A percentile compares a stretch with the other conserved stretches of the same genome.
These are phyloP conservation scores for Anastrepha ludens DNA, from an alignment of 1,140 invertebrate genomes.

Conservation along the genomic window DNA sequence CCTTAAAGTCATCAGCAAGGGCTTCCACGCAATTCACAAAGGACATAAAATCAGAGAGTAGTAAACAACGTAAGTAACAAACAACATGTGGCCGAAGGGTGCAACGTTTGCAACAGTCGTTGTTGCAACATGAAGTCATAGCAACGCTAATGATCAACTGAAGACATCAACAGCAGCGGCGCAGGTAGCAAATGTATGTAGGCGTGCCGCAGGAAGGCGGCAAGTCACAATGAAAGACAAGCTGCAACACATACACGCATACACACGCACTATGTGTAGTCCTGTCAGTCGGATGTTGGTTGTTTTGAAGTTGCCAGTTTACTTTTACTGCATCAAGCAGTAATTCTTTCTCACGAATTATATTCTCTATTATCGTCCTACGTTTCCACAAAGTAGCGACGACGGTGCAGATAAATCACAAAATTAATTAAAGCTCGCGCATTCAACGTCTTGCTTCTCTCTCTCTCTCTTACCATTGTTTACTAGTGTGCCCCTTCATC, in stretches of 20 bases:
- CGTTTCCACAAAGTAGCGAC: slow-evolving; percentile 1
- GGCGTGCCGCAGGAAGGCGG: neutral
- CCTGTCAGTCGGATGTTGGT: neutral
- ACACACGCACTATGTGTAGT: neutral
- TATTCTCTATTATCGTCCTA: neutral
- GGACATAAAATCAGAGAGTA: neutral
- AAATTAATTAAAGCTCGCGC: slow-evolving; percentile 32
- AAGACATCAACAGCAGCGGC: slow-evolving; percentile 20
- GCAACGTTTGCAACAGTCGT: neutral
- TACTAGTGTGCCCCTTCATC: neutral
- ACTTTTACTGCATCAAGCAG: slow-evolving; percentile 30
- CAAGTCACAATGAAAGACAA: neutral
- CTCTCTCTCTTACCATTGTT: neutral
- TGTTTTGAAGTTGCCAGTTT: slow-evolving; percentile 9
- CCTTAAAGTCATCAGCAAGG: neutral
- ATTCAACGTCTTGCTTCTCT: neutral
- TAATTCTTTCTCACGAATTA: neutral
- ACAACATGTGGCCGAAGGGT: neutral
- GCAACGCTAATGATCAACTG: slow-evolving; percentile 36
- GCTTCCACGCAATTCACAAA: neutral
- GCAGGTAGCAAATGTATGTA: neutral
- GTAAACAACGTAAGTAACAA: slow-evolving; percentile 18
- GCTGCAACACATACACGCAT: neutral
- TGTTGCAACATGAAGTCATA: slow-evolving; percentile 14
- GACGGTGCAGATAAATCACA: slow-evolving; percentile 27